phyloP scores from a whole-genome alignment of 2,888 invertebrate genomes.

The Lagria hirta region DNA sequence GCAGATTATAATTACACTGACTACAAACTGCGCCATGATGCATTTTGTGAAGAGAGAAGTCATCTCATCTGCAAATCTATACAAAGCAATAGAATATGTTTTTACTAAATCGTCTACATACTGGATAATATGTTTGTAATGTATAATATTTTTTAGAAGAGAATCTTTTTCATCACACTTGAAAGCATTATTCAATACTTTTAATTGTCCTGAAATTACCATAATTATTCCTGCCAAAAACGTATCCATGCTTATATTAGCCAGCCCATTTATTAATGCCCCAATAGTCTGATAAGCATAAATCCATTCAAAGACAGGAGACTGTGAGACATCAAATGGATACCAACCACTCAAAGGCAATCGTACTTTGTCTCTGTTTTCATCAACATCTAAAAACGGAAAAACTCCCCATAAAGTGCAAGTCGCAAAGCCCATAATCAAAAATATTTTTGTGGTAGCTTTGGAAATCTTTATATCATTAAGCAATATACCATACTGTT shows the following conservation, averaged over 20 bases:
- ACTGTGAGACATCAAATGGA: slow-evolving; percentile 53
- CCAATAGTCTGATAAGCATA: slow-evolving; percentile 57
- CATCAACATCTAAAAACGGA: slow-evolving; percentile 45
- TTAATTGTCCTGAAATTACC: slow-evolving; percentile 50
- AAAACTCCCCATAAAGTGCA: slow-evolving; percentile 45
- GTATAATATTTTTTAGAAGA: slow-evolving; percentile 21
- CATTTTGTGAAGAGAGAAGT: slow-evolving; percentile 26
- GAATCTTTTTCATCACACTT: background rate
- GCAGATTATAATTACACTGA: slow-evolving; percentile 48
- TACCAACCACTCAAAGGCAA: slow-evolving; percentile 51
- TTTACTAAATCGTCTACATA: slow-evolving; percentile 15
- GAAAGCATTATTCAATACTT: slow-evolving; percentile 53
- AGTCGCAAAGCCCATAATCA: slow-evolving; percentile 38
- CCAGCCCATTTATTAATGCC: slow-evolving; percentile 53
- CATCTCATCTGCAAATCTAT: slow-evolving; percentile 31
- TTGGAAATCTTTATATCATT: slow-evolving; percentile 34
- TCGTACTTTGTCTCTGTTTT: slow-evolving; percentile 2
- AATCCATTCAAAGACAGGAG: slow-evolving; percentile 54
- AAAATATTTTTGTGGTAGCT: slow-evolving; percentile 36
- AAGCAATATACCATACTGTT: slow-evolving; percentile 35
- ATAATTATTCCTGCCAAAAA: slow-evolving; percentile 31
- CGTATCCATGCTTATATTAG: slow-evolving; percentile 56
- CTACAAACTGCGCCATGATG: slow-evolving; percentile 44
- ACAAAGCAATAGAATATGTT: background rate
- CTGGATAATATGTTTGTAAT: slow-evolving; percentile 31